These are phyloP conservation scores for Trichonephila clavata DNA, from an alignment of 1,140 invertebrate genomes.

Conservation along the genomic window DNA sequence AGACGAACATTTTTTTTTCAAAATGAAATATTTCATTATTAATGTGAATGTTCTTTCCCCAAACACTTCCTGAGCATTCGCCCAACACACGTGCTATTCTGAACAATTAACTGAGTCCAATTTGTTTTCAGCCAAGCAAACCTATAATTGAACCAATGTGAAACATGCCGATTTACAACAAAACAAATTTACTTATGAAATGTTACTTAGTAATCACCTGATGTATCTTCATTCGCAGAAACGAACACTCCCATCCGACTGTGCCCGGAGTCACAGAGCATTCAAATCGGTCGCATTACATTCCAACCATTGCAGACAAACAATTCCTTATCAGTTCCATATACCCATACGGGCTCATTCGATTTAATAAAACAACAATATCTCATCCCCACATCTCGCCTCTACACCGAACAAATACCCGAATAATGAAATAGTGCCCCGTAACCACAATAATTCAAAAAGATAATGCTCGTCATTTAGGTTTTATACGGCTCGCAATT, in stretches of 20 bases:
- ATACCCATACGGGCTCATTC: background rate
- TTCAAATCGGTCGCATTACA: background rate
- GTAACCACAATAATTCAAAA: constrained; percentile 29
- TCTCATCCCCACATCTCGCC: background rate
- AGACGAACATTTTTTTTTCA: too few species aligned
- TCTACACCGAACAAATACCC: background rate
- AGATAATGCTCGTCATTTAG: constrained; percentile 11
- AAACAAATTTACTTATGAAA: too few species aligned
- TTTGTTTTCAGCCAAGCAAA: too few species aligned
- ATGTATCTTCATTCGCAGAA: background rate
- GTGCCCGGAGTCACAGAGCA: background rate
- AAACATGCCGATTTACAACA: too few species aligned
- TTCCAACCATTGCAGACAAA: background rate
- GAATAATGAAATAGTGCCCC: constrained; percentile 14
- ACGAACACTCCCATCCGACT: background rate
- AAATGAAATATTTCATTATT: too few species aligned
- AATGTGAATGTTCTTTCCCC: too few species aligned
- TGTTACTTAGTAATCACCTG: too few species aligned
- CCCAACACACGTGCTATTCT: too few species aligned
- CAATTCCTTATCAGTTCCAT: background rate
- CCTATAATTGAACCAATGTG: too few species aligned
- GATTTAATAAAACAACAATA: background rate
- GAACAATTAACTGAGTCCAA: too few species aligned
- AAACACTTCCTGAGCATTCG: too few species aligned
- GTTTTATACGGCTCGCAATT: background rate